Percentiles rank a stretch among this genome's conserved stretches.
phyloP scores from a whole-genome alignment of 2,113 vertebrate species.

The Sebastes fasciatus region DNA sequence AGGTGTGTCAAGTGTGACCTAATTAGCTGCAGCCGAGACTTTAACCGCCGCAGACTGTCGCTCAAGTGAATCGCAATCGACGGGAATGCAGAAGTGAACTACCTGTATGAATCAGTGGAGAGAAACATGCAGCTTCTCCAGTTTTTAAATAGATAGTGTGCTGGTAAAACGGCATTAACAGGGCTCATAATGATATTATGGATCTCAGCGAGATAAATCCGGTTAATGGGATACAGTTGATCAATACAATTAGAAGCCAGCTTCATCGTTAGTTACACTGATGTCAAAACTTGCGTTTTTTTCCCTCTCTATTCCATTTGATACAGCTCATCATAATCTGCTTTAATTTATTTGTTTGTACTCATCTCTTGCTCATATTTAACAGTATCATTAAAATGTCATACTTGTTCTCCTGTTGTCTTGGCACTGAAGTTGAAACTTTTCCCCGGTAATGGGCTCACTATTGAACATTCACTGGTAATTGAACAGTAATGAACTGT shows the following conservation, averaged over 20 bases:
- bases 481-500: slow-evolving; percentile 81
- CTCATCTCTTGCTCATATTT: slow-evolving; percentile 56
- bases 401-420: slow-evolving; percentile 54
- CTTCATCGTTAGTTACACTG: slow-evolving; percentile 38
- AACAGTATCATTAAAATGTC: slow-evolving; percentile 73
- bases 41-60: slow-evolving; percentile 36
- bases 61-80: slow-evolving; percentile 41
- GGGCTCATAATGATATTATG: slow-evolving; percentile 34
- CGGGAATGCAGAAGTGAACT: slow-evolving; percentile 32
- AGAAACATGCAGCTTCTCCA: slow-evolving; percentile 17
- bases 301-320: slow-evolving; percentile 7
- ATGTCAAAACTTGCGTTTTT: slow-evolving; percentile 15
- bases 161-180: slow-evolving; percentile 20
- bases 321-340: slow-evolving; percentile 32
- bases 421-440: slow-evolving; percentile 62
- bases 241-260: slow-evolving; percentile 55
- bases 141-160: slow-evolving; percentile 30
- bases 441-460: slow-evolving; percentile 69
- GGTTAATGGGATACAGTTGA: slow-evolving; percentile 41
- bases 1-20: slow-evolving; percentile 64
- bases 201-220: slow-evolving; percentile 49
- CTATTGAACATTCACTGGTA: slow-evolving; percentile 75
- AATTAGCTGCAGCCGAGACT: slow-evolving; percentile 64
- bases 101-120: slow-evolving; percentile 42
- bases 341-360: slow-evolving; percentile 59